Evolutionary conservation across 2,113 vertebrate genomes (phyloP).

Genomic region (Regulus satrapa): DNA sequence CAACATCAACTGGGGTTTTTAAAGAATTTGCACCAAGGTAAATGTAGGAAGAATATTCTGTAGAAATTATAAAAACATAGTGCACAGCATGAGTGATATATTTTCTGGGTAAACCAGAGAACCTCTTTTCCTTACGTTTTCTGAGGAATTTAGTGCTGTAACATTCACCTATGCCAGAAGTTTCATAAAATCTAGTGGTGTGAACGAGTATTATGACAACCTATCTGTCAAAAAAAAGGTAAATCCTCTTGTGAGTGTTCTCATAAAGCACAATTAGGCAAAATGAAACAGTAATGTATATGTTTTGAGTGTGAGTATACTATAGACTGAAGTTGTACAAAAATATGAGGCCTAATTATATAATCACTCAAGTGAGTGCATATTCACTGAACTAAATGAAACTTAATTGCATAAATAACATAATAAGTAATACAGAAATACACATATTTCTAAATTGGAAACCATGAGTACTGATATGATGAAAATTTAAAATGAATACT

Average conservation of each 20-base stretch:
- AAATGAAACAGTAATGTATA: neutral
- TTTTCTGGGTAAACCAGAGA: neutral
- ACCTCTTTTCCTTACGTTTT: neutral
- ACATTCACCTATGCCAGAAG: neutral
- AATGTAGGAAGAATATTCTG: neutral
- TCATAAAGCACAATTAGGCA: neutral
- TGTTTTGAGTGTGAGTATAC: neutral
- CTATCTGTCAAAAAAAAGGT: neutral
- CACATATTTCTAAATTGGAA: neutral
- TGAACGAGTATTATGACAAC: neutral
- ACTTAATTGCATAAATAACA: neutral
- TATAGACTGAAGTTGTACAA: neutral
- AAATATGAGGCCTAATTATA: neutral
- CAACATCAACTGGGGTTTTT: neutral
- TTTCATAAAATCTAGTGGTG: neutral
- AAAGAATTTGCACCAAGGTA: neutral
- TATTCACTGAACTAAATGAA: neutral
- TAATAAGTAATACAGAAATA: too few species aligned
- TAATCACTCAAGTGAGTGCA: neutral
- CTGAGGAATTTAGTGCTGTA: neutral
- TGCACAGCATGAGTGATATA: fast-evolving
- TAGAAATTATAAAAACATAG: neutral
- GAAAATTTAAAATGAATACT: neutral
- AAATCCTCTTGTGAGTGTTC: neutral
- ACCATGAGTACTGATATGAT: neutral